These are phyloP conservation scores for Lycaena phlaeas DNA, from an alignment of 2,888 invertebrate species.

Conservation along the genomic window DNA sequence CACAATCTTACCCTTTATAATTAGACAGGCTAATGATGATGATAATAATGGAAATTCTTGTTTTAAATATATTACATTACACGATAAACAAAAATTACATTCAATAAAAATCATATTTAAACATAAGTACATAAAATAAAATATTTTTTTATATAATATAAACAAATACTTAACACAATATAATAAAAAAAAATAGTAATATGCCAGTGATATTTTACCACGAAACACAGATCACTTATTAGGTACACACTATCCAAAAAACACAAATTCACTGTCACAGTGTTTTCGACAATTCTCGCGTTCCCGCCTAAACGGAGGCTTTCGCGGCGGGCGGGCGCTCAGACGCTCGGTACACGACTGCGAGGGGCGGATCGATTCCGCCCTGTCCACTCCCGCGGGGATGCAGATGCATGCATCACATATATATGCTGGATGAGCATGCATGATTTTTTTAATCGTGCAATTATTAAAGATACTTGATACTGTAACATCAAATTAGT, in stretches of 20 bases:
- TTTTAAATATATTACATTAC: too few species aligned
- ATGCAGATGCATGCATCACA: conserved; percentile 56
- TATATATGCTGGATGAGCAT: conserved; percentile 30
- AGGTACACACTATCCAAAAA: background rate
- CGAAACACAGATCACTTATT: too few species aligned
- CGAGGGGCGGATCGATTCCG: conserved; percentile 37
- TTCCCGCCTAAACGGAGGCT: conserved; percentile 66
- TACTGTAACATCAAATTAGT: too few species aligned
- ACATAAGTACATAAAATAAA: background rate
- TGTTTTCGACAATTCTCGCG: background rate
- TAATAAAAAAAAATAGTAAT: background rate
- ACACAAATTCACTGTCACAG: background rate
- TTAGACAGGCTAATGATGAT: too few species aligned
- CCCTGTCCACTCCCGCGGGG: conserved; percentile 63
- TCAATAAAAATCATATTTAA: background rate
- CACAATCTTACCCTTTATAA: too few species aligned
- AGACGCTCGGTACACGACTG: conserved; percentile 54
- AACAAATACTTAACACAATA: background rate
- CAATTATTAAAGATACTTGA: too few species aligned
- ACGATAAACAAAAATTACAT: too few species aligned
- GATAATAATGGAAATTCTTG: too few species aligned
- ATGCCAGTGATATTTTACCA: background rate
- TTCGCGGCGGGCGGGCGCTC: conserved; percentile 35
- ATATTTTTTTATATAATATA: background rate
- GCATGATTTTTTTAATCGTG: background rate